Evolutionary conservation across 2,113 vertebrate genomes (phyloP).

Genomic region (Tenrec ecaudatus): DNA sequence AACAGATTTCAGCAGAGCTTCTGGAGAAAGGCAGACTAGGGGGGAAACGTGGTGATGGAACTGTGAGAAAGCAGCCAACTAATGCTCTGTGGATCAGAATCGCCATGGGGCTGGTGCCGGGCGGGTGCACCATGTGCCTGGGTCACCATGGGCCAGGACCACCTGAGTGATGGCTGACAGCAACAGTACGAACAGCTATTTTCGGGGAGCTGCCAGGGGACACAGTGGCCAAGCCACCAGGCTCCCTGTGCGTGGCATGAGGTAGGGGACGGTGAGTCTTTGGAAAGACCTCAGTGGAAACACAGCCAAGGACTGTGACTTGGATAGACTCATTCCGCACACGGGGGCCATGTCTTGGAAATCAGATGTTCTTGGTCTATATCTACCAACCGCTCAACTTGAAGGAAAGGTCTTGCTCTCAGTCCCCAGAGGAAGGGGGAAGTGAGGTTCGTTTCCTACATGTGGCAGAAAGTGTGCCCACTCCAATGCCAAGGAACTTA

Average conservation of each 20-base stretch:
- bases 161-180: too few species aligned
- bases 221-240: too few species aligned
- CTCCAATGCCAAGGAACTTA: not conserved
- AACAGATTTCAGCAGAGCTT: not conserved
- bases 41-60: too few species aligned
- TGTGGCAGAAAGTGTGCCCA: not conserved
- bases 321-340: not conserved
- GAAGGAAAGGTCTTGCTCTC: not conserved
- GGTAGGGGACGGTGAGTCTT: too few species aligned
- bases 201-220: not conserved
- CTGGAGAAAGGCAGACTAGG: not conserved
- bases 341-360: not conserved
- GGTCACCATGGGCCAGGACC: too few species aligned
- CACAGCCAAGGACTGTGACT: not conserved
- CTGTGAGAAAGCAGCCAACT: too few species aligned
- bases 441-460: not conserved
- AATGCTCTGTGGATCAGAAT: too few species aligned
- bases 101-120: too few species aligned
- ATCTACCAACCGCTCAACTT: not conserved
- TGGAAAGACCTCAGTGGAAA: not conserved
- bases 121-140: too few species aligned
- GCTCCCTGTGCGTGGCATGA: too few species aligned
- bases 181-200: not conserved
- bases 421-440: not conserved
- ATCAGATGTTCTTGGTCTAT: not conserved